phyloP scores from a whole-genome alignment of 2,113 vertebrate genomes.

The Poeciliopsis retropinna region DNA sequence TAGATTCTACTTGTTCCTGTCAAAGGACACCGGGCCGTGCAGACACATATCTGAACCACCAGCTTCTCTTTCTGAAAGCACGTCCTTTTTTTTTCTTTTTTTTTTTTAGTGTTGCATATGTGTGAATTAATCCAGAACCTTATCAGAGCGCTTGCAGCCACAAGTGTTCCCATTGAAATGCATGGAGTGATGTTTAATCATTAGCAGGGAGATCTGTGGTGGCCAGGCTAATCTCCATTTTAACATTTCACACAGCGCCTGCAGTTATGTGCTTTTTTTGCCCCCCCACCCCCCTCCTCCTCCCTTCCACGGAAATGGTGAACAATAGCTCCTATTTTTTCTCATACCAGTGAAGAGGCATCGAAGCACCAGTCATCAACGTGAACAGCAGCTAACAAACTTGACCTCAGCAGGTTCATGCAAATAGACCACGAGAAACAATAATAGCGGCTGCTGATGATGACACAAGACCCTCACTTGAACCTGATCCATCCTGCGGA shows the following conservation, averaged over 20 bases:
- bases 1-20: neutral
- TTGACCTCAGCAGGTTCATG: constrained; percentile 52
- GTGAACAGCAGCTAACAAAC: constrained; percentile 45
- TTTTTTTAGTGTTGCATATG: constrained; percentile 37
- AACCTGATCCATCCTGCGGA: constrained; percentile 33
- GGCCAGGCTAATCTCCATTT: constrained; percentile 75
- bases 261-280: constrained; percentile 61
- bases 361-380: constrained; percentile 14
- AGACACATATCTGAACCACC: constrained; percentile 15
- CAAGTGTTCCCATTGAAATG: constrained; percentile 72
- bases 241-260: constrained; percentile 77
- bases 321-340: constrained; percentile 51
- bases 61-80: constrained; percentile 6
- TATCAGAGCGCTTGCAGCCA: constrained; percentile 60
- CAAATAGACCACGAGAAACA: constrained; percentile 32
- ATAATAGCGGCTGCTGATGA: constrained; percentile 36
- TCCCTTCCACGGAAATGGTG: constrained; percentile 24
- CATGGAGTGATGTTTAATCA: constrained; percentile 65
- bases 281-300: neutral
- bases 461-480: constrained; percentile 39
- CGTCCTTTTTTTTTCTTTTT: constrained; percentile 22
- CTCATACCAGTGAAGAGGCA: constrained; percentile 27
- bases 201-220: constrained; percentile 62
- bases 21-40: constrained; percentile 7
- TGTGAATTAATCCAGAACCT: constrained; percentile 58